Base-by-base conservation (phyloP, 1,140 invertebrate genomes). In the Nephila pilipes region DNA sequence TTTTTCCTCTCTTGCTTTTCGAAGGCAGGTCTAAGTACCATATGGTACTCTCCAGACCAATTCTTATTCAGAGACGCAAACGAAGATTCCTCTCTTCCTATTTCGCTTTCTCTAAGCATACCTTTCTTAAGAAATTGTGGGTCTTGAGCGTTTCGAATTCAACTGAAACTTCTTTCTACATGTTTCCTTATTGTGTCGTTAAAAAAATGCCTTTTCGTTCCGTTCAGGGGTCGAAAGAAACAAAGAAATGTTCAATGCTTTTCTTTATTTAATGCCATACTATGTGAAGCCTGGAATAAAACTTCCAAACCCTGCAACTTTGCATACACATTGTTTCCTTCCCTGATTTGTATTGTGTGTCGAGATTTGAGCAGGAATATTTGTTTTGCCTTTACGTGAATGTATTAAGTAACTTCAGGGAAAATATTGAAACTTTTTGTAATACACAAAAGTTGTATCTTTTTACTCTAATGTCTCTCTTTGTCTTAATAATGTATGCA, bases 21-120 rank as follows among this genome's bases (percentile, higher is more conserved):
- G 20, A 14, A 90, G 89, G 16, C 65, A 79, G 18, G 75, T 58
- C 57, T 90, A 83, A 63, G 75, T 81, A 90, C 75, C 90, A 92
- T 92, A 58, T 92, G 80, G 80, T 55, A 92, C 60, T 32, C 89
- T 1, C 25, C n/a, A 57, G 54, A 29, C 38, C 80, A 63, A 85
- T 69, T 85, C 38, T 63, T 80, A 65, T 69, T 85, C 57, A 69
- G 25, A 92, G n/a, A 54, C 25, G 69, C 69, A 89, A 80, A 89
- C 63, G 65, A 89, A 79, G 60, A 18, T 69, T 69, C 36, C 81
- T 6, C 32, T 32, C 54, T 20, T 38, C 20, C 32, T 32, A 20
- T 80, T 80, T 46, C 75, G 38, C 18, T 46, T 80, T 80, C 20
- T 32, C 4, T 18, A 10, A 46, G 29, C 32, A 46, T 20, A 4